Percentiles rank a stretch among this genome's conserved stretches.
These are phyloP conservation scores for Phaonia tiefii DNA, from an alignment of 2,888 invertebrate species.

Conservation along the genomic window DNA sequence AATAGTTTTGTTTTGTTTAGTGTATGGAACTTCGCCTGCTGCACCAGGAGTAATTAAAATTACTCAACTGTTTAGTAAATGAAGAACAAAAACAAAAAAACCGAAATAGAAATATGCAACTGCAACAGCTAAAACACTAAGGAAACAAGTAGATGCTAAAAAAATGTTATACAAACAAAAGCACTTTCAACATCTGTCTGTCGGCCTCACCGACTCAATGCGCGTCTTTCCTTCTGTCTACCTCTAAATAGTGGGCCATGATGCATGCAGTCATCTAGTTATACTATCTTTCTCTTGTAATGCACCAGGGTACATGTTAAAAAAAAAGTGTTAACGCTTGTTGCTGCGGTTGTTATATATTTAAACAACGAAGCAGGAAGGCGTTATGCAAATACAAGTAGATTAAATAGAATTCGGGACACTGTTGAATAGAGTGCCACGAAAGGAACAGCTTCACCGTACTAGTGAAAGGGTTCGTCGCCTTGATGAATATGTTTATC, in stretches of 20 bases:
- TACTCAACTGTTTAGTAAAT: constrained; percentile 62
- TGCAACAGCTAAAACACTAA: not conserved
- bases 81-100: constrained; percentile 40
- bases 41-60: constrained; percentile 66
- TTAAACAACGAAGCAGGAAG: too few species aligned
- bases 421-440: too few species aligned
- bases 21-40: constrained; percentile 56
- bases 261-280: constrained; percentile 4
- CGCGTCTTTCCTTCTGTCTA: constrained; percentile 36
- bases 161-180: constrained; percentile 36
- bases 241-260: constrained; percentile 15
- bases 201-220: constrained; percentile 39
- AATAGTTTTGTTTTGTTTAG: constrained; percentile 30
- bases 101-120: constrained; percentile 26
- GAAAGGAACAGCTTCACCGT: too few species aligned
- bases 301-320: constrained; percentile 11
- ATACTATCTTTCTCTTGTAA: constrained; percentile 19
- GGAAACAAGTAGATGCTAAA: constrained; percentile 42
- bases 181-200: constrained; percentile 58
- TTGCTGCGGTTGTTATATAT: too few species aligned
- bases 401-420: not conserved
- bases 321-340: constrained; percentile 62
- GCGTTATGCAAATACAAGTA: too few species aligned
- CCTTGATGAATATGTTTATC: too few species aligned
- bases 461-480: too few species aligned